Base-by-base conservation (phyloP, 1,140 invertebrate species). In the Aphelinus certus region DNA sequence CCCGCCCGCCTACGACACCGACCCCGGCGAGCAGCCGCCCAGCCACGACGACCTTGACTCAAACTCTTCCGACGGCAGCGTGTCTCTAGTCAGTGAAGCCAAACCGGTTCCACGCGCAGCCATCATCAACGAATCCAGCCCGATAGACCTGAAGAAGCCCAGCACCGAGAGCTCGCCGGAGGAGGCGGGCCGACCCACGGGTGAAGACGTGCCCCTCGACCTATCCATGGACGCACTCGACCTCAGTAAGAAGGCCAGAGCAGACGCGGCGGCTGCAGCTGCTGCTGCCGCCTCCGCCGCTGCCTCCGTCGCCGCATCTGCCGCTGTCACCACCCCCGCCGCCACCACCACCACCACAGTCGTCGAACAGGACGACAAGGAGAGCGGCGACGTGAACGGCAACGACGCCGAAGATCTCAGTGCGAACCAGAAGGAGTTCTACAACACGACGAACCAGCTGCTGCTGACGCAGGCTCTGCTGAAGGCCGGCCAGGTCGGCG, bases 201-300 rank as follows among this genome's bases (percentile, higher is more conserved):
- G 48, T 45, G 2, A 87, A 3, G 91, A 93, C 67, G 88, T 89
- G 7, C 93, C 94, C 0, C 87, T 96, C 68, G 94, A 96, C 87
- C 86, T 95, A 2, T 92, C 91, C 49, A 94, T 94, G 87, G 93
- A 95, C 85, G 94, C 94, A 2, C 85, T 97, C n/a, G 96, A 97
- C 87, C 90, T 97, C 75, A 95, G 94, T 81, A 94, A 95, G 78
- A 96, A 96, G 83, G 84, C 87, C 2, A 87, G 89, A 7, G 85
- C 87, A 7, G 85, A 85, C 3, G 85, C 85, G 71, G 75, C 78
- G 2, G 76, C 76, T 63, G 80, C 85, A 1, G 55, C 62, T 1
- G 46, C 48, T 0, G 60, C 53, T 6, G 64, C 51, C 7, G 62
- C 51, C 4, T 4, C 4, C 51, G 51, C 4, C 4, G 62, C 51